Evolutionary conservation across 64 coral and sea anemone species (phyloP), one percentile per base, ranked within the genome.

Genomic region (Orbicella faveolata): DNA sequence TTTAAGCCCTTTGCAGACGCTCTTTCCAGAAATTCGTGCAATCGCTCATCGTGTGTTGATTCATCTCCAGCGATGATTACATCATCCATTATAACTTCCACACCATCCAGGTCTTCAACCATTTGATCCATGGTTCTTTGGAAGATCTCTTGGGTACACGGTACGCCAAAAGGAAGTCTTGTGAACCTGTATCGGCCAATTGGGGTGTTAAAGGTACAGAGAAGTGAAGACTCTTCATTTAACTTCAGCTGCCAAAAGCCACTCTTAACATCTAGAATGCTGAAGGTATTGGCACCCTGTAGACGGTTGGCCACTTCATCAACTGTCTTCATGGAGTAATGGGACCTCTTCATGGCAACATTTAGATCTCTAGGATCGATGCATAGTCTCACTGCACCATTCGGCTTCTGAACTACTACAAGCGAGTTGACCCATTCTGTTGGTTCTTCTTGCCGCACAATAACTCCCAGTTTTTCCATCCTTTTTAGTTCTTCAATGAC

Each of bases 281-380:
- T 89, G 78, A 96, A 93, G 23, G n/a, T 67, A 17, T 87, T 90
- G 36, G 87, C 83, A 77, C 77, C 83, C 64, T 75, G 26, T 63
- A 89, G 52, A 78, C 83, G 66, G n/a, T 65, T 68, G 36, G 91
- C 79, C 20, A 92, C 78, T 73, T 96, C 82, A 48, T 96, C 87
- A 14, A 96, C 77, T 18, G 90, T 96, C 33, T 84, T 83, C 25
- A 93, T 68, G 20, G 79, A 90, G 61, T 73, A 92, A 75, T 96
- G 75, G 78, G 85, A 81, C 59, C 94, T 74, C 73, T 66, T 93
- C 17, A 96, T 89, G 5, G 90, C 87, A 23, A 14, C 14, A 89
- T 95, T 95, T 75, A 95, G 70, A 75, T 91, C 75, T 66, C 89
- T 36, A 34, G 94, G 90, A 70, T 92, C 90, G 48, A 89, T 86